phyloP scores from a whole-genome alignment of 2,797 vertebrate genomes.

The Passerculus sandwichensis region DNA sequence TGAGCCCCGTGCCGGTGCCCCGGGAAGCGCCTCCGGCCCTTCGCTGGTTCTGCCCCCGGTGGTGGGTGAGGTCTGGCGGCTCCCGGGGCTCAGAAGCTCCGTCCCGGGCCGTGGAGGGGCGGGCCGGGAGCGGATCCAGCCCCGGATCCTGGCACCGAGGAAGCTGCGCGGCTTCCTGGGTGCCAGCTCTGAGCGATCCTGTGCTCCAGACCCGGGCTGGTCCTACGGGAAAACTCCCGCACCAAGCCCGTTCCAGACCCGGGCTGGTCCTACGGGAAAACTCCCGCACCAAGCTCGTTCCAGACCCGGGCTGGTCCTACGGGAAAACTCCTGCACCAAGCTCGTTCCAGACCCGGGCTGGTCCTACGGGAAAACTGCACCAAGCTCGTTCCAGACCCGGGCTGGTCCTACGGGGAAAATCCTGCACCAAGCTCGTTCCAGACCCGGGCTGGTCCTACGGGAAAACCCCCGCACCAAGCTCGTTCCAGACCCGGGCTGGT shows the following conservation, averaged over 20 bases:
- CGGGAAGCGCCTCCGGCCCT: background rate
- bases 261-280: background rate
- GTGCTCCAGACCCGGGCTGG: background rate
- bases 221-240: background rate
- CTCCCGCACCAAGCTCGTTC: background rate
- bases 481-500: too few relatives aligned
- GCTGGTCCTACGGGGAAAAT: too few relatives aligned
- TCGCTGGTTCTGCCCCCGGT: fast-evolving
- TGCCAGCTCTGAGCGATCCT: background rate
- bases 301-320: too few relatives aligned
- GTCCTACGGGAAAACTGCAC: too few relatives aligned
- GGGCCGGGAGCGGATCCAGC: background rate
- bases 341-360: too few relatives aligned
- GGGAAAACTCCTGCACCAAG: background rate
- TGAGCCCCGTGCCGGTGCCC: background rate
- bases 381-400: too few relatives aligned
- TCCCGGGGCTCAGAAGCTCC: background rate
- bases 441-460: too few relatives aligned
- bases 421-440: too few relatives aligned
- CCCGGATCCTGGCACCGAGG: too few relatives aligned
- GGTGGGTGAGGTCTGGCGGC: background rate
- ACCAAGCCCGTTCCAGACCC: too few relatives aligned
- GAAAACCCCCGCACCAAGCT: background rate
- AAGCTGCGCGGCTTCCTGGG: background rate
- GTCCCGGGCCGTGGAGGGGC: background rate